Percentiles rank a stretch among this genome's conserved stretches.
phyloP scores from a whole-genome alignment of 2,888 invertebrate genomes.

The Abrostola triplasia region DNA sequence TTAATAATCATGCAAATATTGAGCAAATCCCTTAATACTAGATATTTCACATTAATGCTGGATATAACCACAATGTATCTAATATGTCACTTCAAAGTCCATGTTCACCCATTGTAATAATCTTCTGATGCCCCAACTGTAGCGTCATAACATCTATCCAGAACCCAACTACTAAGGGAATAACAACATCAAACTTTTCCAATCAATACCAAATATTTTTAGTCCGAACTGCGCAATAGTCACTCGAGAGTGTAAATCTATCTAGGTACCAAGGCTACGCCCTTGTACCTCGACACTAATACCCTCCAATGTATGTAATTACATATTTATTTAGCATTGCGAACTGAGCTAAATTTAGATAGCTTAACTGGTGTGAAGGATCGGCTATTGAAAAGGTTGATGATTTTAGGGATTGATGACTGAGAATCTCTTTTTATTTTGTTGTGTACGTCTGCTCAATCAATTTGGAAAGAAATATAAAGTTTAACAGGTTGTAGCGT shows the following conservation, averaged over 20 bases:
- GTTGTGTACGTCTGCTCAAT: neutral
- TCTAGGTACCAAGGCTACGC: conserved; percentile 63
- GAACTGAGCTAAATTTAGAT: conserved; percentile 48
- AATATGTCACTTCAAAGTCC: too few relatives aligned
- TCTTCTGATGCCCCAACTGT: neutral
- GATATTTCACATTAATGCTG: too few relatives aligned
- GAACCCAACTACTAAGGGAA: neutral
- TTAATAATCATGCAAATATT: too few relatives aligned
- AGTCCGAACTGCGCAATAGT: conserved; percentile 24
- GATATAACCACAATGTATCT: too few relatives aligned
- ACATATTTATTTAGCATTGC: conserved; percentile 62
- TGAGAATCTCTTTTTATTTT: neutral
- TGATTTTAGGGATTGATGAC: neutral
- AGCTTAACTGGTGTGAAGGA: neutral
- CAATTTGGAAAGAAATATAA: neutral
- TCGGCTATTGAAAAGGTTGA: neutral
- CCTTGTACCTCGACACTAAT: conserved; percentile 65
- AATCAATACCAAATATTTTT: conserved; percentile 42
- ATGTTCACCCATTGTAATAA: conserved; percentile 6
- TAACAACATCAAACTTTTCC: conserved; percentile 16
- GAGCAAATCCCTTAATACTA: too few relatives aligned
- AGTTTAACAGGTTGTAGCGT: too few relatives aligned
- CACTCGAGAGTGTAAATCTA: conserved; percentile 58
- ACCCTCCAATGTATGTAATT: conserved; percentile 71
- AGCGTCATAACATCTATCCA: neutral